A percentile compares a stretch with the other conserved stretches of the same genome.
These are phyloP conservation scores for Neria commutata DNA, from an alignment of 2,888 invertebrate genomes.

Conservation along the genomic window DNA sequence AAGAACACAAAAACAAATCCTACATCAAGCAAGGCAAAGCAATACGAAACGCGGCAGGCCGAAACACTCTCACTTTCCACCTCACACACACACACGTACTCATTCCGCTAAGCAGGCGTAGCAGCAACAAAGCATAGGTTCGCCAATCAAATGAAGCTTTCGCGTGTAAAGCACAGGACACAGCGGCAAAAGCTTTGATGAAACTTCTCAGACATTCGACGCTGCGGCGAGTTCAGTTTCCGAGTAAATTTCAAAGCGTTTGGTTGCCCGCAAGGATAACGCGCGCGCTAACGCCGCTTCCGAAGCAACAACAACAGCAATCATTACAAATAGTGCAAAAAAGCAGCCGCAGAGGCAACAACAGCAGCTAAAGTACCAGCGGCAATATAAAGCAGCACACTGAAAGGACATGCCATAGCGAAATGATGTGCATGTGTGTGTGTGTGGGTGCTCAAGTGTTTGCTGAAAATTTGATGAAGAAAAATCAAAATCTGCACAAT, in stretches of 20 bases:
- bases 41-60: not conserved
- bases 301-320: not conserved
- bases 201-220: constrained; percentile 6
- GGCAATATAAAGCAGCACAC: too few relatives aligned
- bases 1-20: not conserved
- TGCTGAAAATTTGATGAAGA: too few relatives aligned
- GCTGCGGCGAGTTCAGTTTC: constrained; percentile 38
- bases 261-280: constrained; percentile 35
- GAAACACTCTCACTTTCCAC: not conserved
- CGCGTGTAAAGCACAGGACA: constrained; percentile 10
- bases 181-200: constrained; percentile 12
- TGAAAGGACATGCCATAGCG: too few relatives aligned
- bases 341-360: too few relatives aligned
- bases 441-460: too few relatives aligned
- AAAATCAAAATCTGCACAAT: too few relatives aligned
- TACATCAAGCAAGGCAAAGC: not conserved
- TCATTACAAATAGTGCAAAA: not conserved
- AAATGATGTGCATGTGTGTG: not conserved
- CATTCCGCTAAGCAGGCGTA: too few relatives aligned
- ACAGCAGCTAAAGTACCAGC: too few relatives aligned
- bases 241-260: constrained; percentile 45
- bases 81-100: too few relatives aligned
- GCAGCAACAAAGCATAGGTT: not conserved
- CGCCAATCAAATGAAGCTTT: constrained; percentile 14
- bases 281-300: not conserved